These are phyloP conservation scores for Polyploca ridens DNA, from an alignment of 2,888 invertebrate species.

Conservation along the genomic window DNA sequence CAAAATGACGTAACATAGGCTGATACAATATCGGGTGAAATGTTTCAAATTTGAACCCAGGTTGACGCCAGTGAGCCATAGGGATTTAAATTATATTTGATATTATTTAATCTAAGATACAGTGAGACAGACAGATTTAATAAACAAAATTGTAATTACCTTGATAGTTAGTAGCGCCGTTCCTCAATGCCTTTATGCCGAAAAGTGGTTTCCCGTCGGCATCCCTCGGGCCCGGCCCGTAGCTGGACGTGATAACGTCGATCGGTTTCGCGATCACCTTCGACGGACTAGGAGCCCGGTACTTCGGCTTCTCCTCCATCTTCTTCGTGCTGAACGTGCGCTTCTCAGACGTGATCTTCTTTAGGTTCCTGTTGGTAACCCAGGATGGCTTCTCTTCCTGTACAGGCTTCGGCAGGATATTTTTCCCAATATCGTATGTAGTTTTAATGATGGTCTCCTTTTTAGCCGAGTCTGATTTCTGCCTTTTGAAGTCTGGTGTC, in stretches of 20 bases:
- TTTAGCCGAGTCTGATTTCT: constrained; percentile 52
- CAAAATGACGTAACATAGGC: too few relatives aligned
- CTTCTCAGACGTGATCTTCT: constrained; percentile 77
- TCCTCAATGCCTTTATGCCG: constrained; percentile 89
- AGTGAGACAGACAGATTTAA: not conserved
- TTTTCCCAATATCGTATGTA: constrained; percentile 60
- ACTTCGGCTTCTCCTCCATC: constrained; percentile 73
- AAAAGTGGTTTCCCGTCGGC: constrained; percentile 92
- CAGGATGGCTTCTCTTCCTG: constrained; percentile 86
- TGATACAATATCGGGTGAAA: too few relatives aligned
- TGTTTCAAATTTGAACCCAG: too few relatives aligned
- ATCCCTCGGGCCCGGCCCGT: constrained; percentile 93
- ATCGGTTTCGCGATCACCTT: constrained; percentile 75
- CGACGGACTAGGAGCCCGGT: constrained; percentile 68
- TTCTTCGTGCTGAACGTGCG: constrained; percentile 69
- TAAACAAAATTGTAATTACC: constrained; percentile 67
- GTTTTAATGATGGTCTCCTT: constrained; percentile 68
- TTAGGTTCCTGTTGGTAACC: constrained; percentile 85
- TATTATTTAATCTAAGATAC: too few relatives aligned
- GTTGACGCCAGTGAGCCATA: too few relatives aligned
- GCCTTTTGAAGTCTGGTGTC: constrained; percentile 63
- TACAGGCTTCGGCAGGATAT: constrained; percentile 58
- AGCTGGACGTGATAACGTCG: constrained; percentile 91
- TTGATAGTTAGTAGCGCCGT: constrained; percentile 86
- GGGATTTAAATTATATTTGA: too few relatives aligned